Conservation (phyloP, 1,140 invertebrate species). For the Bombus confusus region DNA sequence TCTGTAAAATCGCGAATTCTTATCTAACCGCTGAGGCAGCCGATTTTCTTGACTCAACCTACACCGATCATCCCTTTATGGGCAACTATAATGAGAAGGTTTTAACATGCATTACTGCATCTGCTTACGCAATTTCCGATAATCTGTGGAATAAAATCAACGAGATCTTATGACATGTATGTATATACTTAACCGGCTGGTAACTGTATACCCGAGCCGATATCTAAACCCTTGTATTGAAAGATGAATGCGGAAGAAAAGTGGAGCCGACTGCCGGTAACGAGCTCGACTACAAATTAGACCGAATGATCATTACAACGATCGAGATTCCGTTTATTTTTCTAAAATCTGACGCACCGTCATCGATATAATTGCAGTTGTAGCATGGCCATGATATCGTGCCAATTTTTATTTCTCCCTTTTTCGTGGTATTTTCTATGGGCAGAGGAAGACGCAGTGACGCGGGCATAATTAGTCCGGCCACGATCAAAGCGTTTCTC, state of each 20-base stretch:
- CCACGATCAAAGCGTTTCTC: constrained; percentile 3
- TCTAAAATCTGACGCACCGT: not conserved
- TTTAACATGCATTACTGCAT: constrained; percentile 65
- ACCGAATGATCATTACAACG: not conserved
- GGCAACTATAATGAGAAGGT: constrained; percentile 57
- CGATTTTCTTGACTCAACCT: not conserved
- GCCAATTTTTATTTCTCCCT: not conserved
- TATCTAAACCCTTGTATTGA: not conserved
- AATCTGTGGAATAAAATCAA: constrained; percentile 41
- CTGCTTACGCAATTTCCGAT: constrained; percentile 61
- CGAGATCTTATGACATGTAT: not conserved
- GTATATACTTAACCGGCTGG: not conserved
- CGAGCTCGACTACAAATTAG: not conserved
- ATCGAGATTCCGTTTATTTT: not conserved
- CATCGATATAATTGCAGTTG: not conserved
- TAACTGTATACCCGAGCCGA: no score
- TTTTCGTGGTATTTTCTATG: not conserved
- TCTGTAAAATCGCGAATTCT: not conserved
- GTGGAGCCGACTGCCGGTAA: not conserved
- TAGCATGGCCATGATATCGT: not conserved
- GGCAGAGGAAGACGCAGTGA: not conserved
- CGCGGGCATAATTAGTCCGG: constrained; percentile 1
- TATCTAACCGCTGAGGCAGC: no score
- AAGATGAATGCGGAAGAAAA: constrained; percentile 2
- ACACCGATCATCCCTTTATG: constrained; percentile 46